Base-by-base conservation (phyloP, 1,140 invertebrate species). In the Tribolium madens region DNA sequence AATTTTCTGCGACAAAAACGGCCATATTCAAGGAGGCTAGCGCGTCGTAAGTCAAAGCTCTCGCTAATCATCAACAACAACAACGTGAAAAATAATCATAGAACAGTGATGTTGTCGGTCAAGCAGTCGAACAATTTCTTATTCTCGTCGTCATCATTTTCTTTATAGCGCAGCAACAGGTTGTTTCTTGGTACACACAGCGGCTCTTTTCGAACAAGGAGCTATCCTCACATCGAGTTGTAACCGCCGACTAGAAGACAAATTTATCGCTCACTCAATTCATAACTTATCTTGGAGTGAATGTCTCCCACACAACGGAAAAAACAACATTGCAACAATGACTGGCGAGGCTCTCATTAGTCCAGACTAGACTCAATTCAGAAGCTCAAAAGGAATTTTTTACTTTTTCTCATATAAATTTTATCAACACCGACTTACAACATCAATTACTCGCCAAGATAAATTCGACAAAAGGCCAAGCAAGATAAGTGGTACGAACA, bases 1-100 rank as follows among this genome's bases (percentile, higher is more conserved):
- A 71, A 78, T 78, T 79, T 77, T 70, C 73, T 75, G 57, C 33
- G 17, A 64, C 74, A 80, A 78, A 80, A 80, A 80, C 76, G 73
- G 33, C 68, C 79, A 78, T 80, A 78, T 73, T 75, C 69, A 46
- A 78, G 72, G 70, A 46, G 69, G 57, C 26, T 78, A 53, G 52
- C 79, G 76, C 79, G 57, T 80, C 77, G 57, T 78, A 76, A 78
- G 73, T 78, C 77, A 73, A 15, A 12, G 70, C 21, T 72, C 71
- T 15, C 15, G 9, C 13, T 64, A 42, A 73, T 71, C 57, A n/a
- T n/a, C n/a, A n/a, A n/a, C n/a, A n/a, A n/a, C n/a, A n/a, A n/a
- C n/a, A 77, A 46, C 75, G 18, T 36, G 26, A 47, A n/a, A n/a
- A 18, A 60, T 47, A 50, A 36, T 70, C 75, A 76, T 42, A 57